phyloP scores from a whole-genome alignment of 1,140 invertebrate genomes.

The Mizuhopecten yessoensis region DNA sequence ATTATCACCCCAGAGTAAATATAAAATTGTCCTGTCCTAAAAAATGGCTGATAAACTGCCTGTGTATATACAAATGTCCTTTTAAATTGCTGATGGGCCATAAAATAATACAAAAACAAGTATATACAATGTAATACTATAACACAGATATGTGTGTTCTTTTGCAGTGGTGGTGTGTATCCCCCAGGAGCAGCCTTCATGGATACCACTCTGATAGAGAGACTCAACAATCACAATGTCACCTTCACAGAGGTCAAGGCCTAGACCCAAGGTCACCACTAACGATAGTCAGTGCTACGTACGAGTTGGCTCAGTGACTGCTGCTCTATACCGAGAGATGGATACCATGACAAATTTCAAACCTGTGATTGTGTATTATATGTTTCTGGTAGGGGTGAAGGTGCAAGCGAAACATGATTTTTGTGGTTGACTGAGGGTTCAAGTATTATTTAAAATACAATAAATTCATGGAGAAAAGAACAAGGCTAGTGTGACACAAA shows the following conservation, averaged over 20 bases:
- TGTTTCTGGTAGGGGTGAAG: background rate
- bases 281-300: background rate
- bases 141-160: too few species aligned
- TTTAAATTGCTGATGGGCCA: too few species aligned
- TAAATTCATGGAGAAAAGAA: background rate
- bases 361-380: background rate
- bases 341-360: constrained; percentile 1
- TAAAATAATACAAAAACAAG: too few species aligned
- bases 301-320: background rate
- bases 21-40: too few species aligned
- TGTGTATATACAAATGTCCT: too few species aligned
- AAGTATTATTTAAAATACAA: too few species aligned
- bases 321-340: background rate
- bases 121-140: too few species aligned
- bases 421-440: too few species aligned
- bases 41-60: too few species aligned
- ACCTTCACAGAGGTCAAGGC: constrained; percentile 83
- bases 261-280: background rate
- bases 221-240: constrained; percentile 86
- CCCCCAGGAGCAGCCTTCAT: constrained; percentile 86
- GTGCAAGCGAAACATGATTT: background rate
- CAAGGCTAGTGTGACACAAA: background rate
- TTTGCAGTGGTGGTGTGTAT: constrained; percentile 86
- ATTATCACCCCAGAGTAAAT: too few species aligned
- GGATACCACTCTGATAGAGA: constrained; percentile 87